Conservation (phyloP, 2,888 invertebrate species). For the Ophioninae sp. region DNA sequence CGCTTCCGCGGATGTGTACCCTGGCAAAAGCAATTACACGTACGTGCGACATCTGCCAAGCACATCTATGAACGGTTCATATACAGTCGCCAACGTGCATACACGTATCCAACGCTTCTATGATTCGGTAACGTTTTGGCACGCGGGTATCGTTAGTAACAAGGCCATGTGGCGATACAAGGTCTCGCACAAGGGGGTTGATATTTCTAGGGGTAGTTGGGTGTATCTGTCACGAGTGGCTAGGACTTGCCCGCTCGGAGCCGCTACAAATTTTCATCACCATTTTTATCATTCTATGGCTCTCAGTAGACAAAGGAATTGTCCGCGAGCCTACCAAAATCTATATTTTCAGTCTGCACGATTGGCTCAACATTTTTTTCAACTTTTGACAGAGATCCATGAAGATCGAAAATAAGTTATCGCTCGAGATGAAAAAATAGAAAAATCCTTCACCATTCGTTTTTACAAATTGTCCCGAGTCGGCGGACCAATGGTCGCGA, state of each 20-base stretch:
- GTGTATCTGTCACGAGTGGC: background rate
- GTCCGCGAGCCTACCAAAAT: background rate
- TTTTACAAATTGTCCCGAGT: too few relatives aligned
- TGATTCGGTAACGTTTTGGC: conserved; percentile 58
- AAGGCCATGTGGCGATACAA: conserved; percentile 73
- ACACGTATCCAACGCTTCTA: conserved; percentile 11
- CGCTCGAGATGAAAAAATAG: too few relatives aligned
- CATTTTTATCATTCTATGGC: background rate
- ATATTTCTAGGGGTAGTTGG: conserved; percentile 35
- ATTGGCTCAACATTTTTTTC: too few relatives aligned
- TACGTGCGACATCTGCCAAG: conserved; percentile 74
- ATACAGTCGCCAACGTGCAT: background rate
- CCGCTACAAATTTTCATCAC: background rate
- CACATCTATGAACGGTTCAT: conserved; percentile 30
- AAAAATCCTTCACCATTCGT: too few relatives aligned
- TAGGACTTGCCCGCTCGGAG: background rate
- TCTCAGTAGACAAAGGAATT: background rate
- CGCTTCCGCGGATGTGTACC: conserved; percentile 39
- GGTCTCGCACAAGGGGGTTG: conserved; percentile 61
- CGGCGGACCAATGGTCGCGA: too few relatives aligned
- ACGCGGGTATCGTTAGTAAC: conserved; percentile 68
- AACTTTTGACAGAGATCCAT: too few relatives aligned
- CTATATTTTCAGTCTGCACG: too few relatives aligned
- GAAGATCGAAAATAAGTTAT: too few relatives aligned
- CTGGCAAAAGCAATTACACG: conserved; percentile 71